phyloP scores from a whole-genome alignment of 2,113 vertebrate genomes.

The Nematolebias whitei region DNA sequence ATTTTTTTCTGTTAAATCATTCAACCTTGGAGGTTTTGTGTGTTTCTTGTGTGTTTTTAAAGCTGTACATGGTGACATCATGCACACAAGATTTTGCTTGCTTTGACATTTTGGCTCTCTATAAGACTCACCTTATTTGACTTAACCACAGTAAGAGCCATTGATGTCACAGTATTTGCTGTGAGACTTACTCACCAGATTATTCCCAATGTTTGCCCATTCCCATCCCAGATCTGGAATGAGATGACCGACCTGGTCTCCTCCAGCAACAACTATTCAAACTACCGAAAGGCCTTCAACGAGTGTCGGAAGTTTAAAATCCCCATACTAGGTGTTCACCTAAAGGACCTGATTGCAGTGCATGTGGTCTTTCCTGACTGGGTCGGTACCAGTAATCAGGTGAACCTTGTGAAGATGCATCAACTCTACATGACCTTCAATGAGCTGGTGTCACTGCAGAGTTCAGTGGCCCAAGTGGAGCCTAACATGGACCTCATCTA shows the following conservation, averaged over 20 bases:
- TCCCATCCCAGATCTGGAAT: conserved; percentile 86
- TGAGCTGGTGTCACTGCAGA: conserved; percentile 93
- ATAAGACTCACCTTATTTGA: too few relatives aligned
- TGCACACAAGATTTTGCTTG: too few relatives aligned
- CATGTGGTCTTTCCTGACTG: conserved; percentile 95
- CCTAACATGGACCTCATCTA: conserved; percentile 98
- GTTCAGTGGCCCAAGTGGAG: conserved; percentile 87
- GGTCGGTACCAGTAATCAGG: conserved; percentile 86
- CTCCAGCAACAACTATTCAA: conserved; percentile 95
- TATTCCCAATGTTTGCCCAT: background rate
- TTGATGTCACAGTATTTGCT: too few relatives aligned
- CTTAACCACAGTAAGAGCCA: too few relatives aligned
- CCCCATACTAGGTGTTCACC: conserved; percentile 95
- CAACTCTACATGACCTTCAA: conserved; percentile 95
- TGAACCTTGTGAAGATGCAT: conserved; percentile 98
- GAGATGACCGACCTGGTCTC: conserved; percentile 98
- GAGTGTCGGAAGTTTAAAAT: conserved; percentile 93
- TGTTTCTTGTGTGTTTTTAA: too few relatives aligned
- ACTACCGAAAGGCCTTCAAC: conserved; percentile 92
- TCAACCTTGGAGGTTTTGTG: too few relatives aligned
- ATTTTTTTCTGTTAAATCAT: too few relatives aligned
- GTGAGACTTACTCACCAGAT: background rate
- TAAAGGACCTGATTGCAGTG: conserved; percentile 96
- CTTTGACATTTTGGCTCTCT: too few relatives aligned
- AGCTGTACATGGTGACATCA: too few relatives aligned